These are phyloP conservation scores for Boloria euphrosyne DNA, from an alignment of 2,888 invertebrate genomes.

Conservation along the genomic window DNA sequence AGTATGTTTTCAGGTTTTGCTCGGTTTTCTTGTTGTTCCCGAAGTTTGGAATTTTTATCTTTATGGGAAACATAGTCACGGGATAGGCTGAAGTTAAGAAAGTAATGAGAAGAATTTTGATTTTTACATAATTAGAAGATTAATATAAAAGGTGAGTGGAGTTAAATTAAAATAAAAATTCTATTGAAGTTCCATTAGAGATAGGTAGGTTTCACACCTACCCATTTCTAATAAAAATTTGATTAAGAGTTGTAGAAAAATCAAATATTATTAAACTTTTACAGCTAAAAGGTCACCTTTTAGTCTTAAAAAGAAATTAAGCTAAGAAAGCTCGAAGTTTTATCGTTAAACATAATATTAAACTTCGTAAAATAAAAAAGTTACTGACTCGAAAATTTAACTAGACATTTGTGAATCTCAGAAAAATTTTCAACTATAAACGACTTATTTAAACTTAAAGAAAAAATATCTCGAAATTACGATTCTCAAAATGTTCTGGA, in stretches of 20 bases:
- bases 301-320: slow-evolving; percentile 23
- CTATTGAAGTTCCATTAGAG: too few species aligned
- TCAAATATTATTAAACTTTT: slow-evolving; percentile 19
- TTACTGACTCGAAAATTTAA: slow-evolving; percentile 15
- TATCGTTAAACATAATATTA: slow-evolving; percentile 26
- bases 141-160: too few species aligned
- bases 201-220: too few species aligned
- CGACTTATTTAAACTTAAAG: not conserved
- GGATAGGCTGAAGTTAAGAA: too few species aligned
- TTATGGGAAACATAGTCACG: too few species aligned
- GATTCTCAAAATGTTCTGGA: too few species aligned
- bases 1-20: too few species aligned
- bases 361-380: slow-evolving; percentile 28
- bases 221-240: not conserved
- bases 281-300: slow-evolving; percentile 11
- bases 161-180: too few species aligned
- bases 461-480: not conserved
- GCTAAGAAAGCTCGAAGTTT: slow-evolving; percentile 23
- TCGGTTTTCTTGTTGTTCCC: too few species aligned
- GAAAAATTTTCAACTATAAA: slow-evolving; percentile 5
- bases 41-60: too few species aligned
- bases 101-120: too few species aligned
- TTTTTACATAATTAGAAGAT: too few species aligned
- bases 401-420: slow-evolving; percentile 7
- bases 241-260: slow-evolving; percentile 1